Conservation (phyloP, 1,140 invertebrate genomes). For the Laupala kohalensis region DNA sequence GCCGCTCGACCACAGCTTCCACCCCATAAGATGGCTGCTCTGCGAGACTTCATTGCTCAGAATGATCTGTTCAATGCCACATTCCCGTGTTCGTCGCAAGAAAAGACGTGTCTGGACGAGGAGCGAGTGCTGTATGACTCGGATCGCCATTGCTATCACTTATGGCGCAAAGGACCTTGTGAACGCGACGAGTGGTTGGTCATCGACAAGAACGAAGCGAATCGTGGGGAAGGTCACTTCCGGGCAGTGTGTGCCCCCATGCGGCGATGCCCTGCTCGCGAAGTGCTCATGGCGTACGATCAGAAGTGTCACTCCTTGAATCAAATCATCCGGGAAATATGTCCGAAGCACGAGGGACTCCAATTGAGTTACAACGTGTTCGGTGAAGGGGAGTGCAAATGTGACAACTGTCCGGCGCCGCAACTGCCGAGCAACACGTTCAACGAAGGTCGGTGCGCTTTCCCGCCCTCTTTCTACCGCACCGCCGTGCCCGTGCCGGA, state of each 20-base stretch:
- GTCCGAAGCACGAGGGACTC: not conserved
- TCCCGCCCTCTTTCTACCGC: not conserved
- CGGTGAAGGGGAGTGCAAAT: not conserved
- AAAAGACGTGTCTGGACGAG: not conserved
- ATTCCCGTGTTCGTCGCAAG: not conserved
- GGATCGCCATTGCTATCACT: not conserved
- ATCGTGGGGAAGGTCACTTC: not conserved
- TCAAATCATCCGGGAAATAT: not conserved
- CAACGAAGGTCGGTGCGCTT: not conserved
- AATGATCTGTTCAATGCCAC: not conserved
- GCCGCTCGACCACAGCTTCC: not conserved
- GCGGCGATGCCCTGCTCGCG: not conserved
- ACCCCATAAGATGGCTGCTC: too few relatives aligned
- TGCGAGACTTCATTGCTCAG: not conserved
- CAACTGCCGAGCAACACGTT: not conserved
- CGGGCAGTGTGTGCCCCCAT: not conserved
- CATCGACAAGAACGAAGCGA: not conserved
- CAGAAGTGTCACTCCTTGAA: not conserved
- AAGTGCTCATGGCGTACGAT: not conserved
- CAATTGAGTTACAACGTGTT: not conserved
- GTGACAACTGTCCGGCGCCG: not conserved
- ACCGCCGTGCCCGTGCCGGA: not conserved
- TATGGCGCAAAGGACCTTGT: not conserved
- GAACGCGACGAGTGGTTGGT: not conserved
- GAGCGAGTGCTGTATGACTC: not conserved